These are phyloP conservation scores for Hippoglossus hippoglossus DNA, from an alignment of 2,797 vertebrate species.

Conservation along the genomic window DNA sequence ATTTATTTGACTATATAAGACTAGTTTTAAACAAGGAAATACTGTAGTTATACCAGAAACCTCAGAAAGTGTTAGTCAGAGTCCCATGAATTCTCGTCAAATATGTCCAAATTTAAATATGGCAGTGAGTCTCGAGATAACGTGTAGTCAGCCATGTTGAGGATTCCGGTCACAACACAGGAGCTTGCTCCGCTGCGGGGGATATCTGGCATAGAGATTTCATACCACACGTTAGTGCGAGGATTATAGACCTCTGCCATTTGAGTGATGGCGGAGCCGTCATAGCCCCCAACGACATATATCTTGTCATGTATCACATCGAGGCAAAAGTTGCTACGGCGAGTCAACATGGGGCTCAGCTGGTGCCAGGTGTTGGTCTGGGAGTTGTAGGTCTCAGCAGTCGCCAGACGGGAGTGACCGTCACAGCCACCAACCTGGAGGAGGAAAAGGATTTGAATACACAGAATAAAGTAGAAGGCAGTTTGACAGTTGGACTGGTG, in stretches of 20 bases:
- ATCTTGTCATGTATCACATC: constrained; percentile 78
- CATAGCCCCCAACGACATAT: constrained; percentile 69
- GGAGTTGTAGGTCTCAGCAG: constrained; percentile 85
- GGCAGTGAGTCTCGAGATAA: background rate
- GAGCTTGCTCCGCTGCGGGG: constrained; percentile 88
- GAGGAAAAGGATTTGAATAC: background rate
- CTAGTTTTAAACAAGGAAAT: too few species aligned
- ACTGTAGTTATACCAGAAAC: too few species aligned
- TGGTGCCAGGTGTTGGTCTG: constrained; percentile 77
- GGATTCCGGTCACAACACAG: constrained; percentile 53
- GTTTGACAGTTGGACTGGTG: too few species aligned
- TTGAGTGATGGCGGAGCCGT: constrained; percentile 21
- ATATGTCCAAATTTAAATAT: background rate
- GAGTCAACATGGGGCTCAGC: constrained; percentile 81
- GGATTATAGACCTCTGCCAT: constrained; percentile 82
- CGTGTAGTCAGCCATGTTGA: constrained; percentile 6
- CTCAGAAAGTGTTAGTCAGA: too few species aligned
- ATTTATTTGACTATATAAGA: too few species aligned
- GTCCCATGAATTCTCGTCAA: too few species aligned
- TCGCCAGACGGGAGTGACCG: constrained; percentile 72
- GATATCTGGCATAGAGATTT: constrained; percentile 78
- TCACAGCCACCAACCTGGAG: constrained; percentile 89
- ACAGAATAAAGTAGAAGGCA: too few species aligned
- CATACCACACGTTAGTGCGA: constrained; percentile 75
- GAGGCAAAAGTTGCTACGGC: constrained; percentile 91